These are phyloP conservation scores for Sclerodermus sp. DNA, from an alignment of 2,888 invertebrate species.

Conservation along the genomic window DNA sequence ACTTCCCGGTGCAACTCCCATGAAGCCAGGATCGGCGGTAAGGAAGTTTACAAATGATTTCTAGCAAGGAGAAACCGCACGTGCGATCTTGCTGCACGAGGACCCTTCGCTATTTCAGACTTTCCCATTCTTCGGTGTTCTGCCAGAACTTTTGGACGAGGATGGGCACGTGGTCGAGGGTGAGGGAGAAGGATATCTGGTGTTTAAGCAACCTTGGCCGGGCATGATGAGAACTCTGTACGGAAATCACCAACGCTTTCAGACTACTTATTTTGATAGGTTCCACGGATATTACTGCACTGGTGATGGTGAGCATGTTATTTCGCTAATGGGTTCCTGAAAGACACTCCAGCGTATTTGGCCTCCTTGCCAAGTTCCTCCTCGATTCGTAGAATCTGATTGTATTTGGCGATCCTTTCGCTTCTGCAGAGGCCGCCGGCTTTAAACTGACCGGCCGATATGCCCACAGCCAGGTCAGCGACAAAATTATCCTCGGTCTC, in stretches of 20 bases:
- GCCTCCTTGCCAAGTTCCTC: conserved; percentile 47
- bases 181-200: conserved; percentile 91
- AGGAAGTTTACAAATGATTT: conserved; percentile 52
- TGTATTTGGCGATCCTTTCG: conserved; percentile 47
- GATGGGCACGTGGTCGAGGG: conserved; percentile 83
- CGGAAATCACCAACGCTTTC: conserved; percentile 87
- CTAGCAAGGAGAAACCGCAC: neutral
- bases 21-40: conserved; percentile 98
- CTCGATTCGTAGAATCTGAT: conserved; percentile 50
- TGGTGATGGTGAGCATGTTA: conserved; percentile 80
- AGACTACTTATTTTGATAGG: conserved; percentile 91
- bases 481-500: conserved; percentile 51
- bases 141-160: conserved; percentile 85
- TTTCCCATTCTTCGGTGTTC: conserved; percentile 96
- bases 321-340: conserved; percentile 29
- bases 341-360: conserved; percentile 42
- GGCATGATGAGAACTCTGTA: conserved; percentile 95
- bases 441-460: conserved; percentile 45
- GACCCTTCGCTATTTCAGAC: conserved; percentile 62
- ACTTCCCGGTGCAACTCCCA: conserved; percentile 91
- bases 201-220: conserved; percentile 95
- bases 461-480: conserved; percentile 46
- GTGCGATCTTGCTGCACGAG: neutral
- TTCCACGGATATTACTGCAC: conserved; percentile 98
- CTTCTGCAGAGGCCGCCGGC: conserved; percentile 46